Conservation (phyloP, 2,888 invertebrate genomes). For the Temnothorax unifasciatus region DNA sequence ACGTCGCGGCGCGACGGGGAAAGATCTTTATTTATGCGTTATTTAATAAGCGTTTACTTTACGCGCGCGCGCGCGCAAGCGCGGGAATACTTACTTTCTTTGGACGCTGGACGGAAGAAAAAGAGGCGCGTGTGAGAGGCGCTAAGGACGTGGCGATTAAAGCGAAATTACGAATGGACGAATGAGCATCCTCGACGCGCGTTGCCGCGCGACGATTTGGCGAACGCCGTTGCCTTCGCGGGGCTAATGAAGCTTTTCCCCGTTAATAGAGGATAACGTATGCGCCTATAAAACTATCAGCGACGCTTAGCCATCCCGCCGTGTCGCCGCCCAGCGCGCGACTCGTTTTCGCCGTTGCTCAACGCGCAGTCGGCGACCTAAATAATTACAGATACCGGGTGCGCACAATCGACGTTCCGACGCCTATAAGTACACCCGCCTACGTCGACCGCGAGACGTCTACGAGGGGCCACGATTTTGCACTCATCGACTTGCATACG, state of each 20-base stretch:
- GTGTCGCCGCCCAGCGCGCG: constrained; percentile 52
- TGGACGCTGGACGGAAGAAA: background rate
- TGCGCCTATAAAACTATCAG: constrained; percentile 30
- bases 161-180: constrained; percentile 8
- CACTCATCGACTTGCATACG: constrained; percentile 67
- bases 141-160: background rate
- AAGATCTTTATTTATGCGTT: constrained; percentile 52
- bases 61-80: constrained; percentile 12
- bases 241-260: constrained; percentile 55
- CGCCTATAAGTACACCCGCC: constrained; percentile 73
- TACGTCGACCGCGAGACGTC: constrained; percentile 62
- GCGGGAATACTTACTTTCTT: constrained; percentile 11
- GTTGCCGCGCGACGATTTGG: background rate
- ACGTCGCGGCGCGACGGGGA: constrained; percentile 32
- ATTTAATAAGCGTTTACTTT: constrained; percentile 53
- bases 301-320: constrained; percentile 29
- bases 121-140: background rate
- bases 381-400: constrained; percentile 72
- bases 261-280: constrained; percentile 36
- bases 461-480: constrained; percentile 62
- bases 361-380: constrained; percentile 65
- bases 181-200: background rate
- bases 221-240: constrained; percentile 31
- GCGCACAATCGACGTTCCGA: constrained; percentile 68
- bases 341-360: constrained; percentile 63